Evolutionary conservation across 2,888 invertebrate genomes (phyloP), one percentile per base, ranked within the genome.

Genomic region (Dynastes tityus): DNA sequence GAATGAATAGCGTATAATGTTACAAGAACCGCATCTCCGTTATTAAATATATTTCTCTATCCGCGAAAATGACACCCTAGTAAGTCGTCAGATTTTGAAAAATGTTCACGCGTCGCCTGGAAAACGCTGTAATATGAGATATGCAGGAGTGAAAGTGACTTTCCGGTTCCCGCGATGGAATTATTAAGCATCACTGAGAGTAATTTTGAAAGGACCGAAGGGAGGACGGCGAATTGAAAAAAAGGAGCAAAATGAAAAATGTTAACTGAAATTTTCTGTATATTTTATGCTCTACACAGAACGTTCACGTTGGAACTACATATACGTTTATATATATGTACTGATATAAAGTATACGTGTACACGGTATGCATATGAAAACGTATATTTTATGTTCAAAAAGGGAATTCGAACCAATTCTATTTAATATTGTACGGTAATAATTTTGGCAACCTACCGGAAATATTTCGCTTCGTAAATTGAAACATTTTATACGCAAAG

Each of bases 161-260:
- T 68, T 68, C 27, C 68, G 45, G 61, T 61, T 58, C 45, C 45
- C 61, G 45, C 29, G 61, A 74, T 74, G 73, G 55, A 74, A 74
- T 63, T 74, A 74, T 74, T 74, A 74, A 74, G 61, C 73, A 40
- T 74, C 61, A 74, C 73, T 74, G 40, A 45, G 73, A 74, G 61
- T 74, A 74, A 74, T 74, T 74, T 61, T 13, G 45, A 61, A 74
- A 61, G 40, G 29, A 61, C 55, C 63, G 40, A 29, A 51, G 49
- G n/a, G 29, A 49, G 27, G 51, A 51, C 32, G 27, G 68, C 68
- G 68, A 74, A 74, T 61, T 74, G 73, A 74, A 74, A 74, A 74
- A 74, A 40, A 27, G 51, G 29, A 68, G 32, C 13, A 61, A 49
- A 61, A 74, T 74, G 73, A 61, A 74, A 74, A 74, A 74, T 74